Evolutionary conservation across 1,140 invertebrate genomes (phyloP).

Genomic region (Propsilocerus akamusi): DNA sequence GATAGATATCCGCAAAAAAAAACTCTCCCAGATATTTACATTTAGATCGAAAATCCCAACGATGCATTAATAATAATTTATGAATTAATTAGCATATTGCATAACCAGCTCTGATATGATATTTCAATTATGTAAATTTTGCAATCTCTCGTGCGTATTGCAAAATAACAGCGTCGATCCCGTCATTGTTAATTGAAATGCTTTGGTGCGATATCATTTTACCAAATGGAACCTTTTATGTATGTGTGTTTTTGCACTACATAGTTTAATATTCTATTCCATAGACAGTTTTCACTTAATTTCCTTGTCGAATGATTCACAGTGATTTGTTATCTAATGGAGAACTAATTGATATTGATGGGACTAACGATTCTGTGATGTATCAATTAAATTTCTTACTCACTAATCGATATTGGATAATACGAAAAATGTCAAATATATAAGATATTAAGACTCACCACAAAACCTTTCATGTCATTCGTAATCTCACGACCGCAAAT

Average conservation of each 20-base stretch:
- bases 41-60: too few species aligned
- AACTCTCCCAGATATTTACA: too few species aligned
- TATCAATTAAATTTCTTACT: not conserved
- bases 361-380: not conserved
- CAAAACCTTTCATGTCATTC: conserved; percentile 16
- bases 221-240: not conserved
- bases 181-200: not conserved
- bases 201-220: not conserved
- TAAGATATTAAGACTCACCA: conserved; percentile 20
- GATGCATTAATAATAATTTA: too few species aligned
- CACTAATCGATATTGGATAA: not conserved
- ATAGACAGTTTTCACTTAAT: too few species aligned
- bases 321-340: not conserved
- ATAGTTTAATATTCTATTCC: too few species aligned
- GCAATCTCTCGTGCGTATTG: not conserved
- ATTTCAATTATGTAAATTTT: not conserved
- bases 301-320: too few species aligned
- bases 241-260: too few species aligned
- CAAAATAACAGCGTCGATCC: not conserved
- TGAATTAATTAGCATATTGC: too few species aligned
- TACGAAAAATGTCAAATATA: not conserved
- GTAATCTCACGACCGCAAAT: conserved; percentile 8
- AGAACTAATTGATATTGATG: conserved; percentile 3
- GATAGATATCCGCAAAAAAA: too few species aligned
- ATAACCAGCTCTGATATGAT: not conserved